Evolutionary conservation across 1,140 invertebrate species (phyloP).

Genomic region (Drepana arcuata): DNA sequence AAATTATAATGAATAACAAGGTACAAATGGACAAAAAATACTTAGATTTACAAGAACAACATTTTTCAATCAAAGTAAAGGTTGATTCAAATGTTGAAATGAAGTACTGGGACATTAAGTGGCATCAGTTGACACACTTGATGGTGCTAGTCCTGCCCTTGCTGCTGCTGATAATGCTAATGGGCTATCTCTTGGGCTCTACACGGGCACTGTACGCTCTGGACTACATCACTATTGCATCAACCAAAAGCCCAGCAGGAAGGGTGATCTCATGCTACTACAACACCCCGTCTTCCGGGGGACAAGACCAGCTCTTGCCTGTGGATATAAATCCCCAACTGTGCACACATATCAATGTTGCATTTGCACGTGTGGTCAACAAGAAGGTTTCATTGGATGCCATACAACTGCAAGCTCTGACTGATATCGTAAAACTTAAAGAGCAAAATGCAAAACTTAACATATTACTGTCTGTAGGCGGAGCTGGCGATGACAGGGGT

Average conservation of each 20-base stretch:
- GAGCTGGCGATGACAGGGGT: constrained; percentile 73
- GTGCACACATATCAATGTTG: constrained; percentile 88
- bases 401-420: constrained; percentile 58
- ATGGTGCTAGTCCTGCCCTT: no score
- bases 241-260: no score
- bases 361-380: constrained; percentile 79
- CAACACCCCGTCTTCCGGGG: constrained; percentile 52
- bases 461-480: constrained; percentile 85
- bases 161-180: no score
- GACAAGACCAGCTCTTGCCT: constrained; percentile 64
- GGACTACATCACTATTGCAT: no score
- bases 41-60: no score
- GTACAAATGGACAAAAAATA: no score
- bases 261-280: constrained; percentile 79
- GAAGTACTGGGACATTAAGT: no score
- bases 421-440: constrained; percentile 75
- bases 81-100: not conserved
- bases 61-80: not conserved
- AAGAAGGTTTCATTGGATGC: constrained; percentile 70
- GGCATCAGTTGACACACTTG: no score
- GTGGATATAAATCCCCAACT: constrained; percentile 76
- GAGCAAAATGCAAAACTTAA: constrained; percentile 79
- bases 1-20: no score
- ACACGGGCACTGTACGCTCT: no score
- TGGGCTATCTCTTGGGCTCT: no score